A percentile compares a stretch with the other conserved stretches of the same genome.
These are phyloP conservation scores for Cerceris ruficornis DNA, from an alignment of 2,888 invertebrate genomes.

Conservation along the genomic window DNA sequence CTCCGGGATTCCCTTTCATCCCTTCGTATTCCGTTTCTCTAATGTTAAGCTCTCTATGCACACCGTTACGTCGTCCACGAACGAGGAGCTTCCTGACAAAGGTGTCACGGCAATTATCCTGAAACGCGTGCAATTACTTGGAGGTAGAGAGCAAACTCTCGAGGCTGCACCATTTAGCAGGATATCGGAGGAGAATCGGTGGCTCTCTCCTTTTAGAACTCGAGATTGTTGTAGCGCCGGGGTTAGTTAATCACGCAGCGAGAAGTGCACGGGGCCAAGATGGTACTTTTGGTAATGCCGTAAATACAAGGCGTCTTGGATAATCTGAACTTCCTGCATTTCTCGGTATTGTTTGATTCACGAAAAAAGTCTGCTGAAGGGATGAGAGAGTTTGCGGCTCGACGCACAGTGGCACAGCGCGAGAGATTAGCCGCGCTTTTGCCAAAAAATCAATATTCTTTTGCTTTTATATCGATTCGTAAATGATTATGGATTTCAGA, in stretches of 20 bases:
- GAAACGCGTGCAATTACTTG: conserved; percentile 68
- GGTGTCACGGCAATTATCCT: conserved; percentile 70
- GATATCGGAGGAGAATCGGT: conserved; percentile 41
- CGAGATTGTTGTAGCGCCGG: neutral
- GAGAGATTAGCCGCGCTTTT: too few species aligned
- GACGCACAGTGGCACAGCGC: too few species aligned
- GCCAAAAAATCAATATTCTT: too few species aligned
- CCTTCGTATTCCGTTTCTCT: neutral
- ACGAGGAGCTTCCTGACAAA: conserved; percentile 58
- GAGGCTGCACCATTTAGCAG: conserved; percentile 45
- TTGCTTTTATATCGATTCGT: too few species aligned
- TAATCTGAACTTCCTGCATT: too few species aligned
- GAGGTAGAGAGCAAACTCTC: conserved; percentile 59
- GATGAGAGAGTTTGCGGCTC: too few species aligned
- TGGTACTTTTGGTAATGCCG: neutral
- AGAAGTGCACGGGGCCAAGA: neutral
- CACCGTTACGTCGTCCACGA: conserved; percentile 17
- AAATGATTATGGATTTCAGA: too few species aligned
- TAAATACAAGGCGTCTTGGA: neutral
- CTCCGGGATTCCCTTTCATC: neutral
- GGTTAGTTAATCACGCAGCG: conserved; percentile 1
- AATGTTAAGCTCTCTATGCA: neutral
- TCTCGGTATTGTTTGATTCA: too few species aligned
- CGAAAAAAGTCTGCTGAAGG: too few species aligned
- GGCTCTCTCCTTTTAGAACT: conserved; percentile 4